Percentiles rank a stretch among this genome's conserved stretches.
phyloP scores from a whole-genome alignment of 2,797 vertebrate species.

The Melanogrammus aeglefinus region DNA sequence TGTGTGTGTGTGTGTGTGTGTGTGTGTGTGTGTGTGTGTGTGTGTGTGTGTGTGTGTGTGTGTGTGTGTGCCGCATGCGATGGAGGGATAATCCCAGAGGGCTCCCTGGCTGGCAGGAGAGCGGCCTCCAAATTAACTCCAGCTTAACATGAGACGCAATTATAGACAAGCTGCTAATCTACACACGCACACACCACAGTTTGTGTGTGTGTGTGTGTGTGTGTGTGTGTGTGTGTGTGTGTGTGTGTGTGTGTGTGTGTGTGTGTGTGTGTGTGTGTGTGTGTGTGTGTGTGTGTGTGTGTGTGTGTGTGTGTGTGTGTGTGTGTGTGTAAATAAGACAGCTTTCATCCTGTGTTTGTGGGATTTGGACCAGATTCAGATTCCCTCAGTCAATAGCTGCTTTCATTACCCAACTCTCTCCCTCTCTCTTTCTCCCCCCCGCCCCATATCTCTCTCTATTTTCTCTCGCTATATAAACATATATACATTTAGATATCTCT shows the following conservation, averaged over 20 bases:
- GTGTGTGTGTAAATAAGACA: background rate
- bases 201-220: background rate
- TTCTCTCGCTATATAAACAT: background rate
- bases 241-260: background rate
- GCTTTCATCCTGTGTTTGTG: slow-evolving; percentile 51
- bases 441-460: too few relatives aligned
- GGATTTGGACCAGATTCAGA: slow-evolving; percentile 54
- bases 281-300: background rate
- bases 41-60: background rate
- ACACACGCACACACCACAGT: background rate
- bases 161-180: background rate
- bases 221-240: too few relatives aligned
- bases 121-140: background rate
- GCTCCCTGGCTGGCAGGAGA: slow-evolving; percentile 1
- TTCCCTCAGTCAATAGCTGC: slow-evolving; percentile 54
- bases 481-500: background rate
- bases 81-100: slow-evolving; percentile 1
- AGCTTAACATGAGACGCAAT: background rate
- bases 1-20: too few relatives aligned
- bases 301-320: too few relatives aligned
- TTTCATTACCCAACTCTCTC: slow-evolving; percentile 47
- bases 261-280: background rate
- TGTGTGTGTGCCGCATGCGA: background rate
- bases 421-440: slow-evolving; percentile 5
- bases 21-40: too few relatives aligned